Conservation (phyloP, 2,888 invertebrate genomes). For the Oscheius sp. region DNA sequence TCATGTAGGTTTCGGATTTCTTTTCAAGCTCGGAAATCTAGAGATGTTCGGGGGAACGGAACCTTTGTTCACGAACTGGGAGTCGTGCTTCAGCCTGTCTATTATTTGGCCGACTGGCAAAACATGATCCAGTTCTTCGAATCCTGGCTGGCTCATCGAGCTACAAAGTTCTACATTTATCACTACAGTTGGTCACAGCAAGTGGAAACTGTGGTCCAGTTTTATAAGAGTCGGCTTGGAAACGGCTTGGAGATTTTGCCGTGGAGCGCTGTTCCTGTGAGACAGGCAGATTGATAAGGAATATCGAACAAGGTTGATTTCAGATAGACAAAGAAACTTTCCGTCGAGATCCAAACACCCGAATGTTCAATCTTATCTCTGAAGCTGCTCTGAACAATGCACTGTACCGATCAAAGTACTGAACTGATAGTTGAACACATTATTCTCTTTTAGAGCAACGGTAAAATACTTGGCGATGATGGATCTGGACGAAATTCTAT, state of each 20-base stretch:
- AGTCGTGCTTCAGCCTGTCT: slow-evolving; percentile 30
- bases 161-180: slow-evolving; percentile 28
- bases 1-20: neutral
- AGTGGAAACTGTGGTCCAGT: slow-evolving; percentile 13
- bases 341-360: slow-evolving; percentile 4
- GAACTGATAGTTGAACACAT: too few species aligned
- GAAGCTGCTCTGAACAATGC: slow-evolving; percentile 27
- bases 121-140: slow-evolving; percentile 29
- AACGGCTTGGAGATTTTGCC: slow-evolving; percentile 16
- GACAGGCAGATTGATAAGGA: neutral
- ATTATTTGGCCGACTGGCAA: slow-evolving; percentile 30
- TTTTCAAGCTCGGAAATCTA: neutral
- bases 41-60: slow-evolving; percentile 8
- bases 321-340: slow-evolving; percentile 8
- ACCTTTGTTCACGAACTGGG: slow-evolving; percentile 3
- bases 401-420: slow-evolving; percentile 13
- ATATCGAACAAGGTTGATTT: neutral
- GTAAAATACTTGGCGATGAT: slow-evolving; percentile 23
- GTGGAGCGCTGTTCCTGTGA: slow-evolving; percentile 6
- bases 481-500: slow-evolving; percentile 29
- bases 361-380: slow-evolving; percentile 16
- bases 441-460: neutral
- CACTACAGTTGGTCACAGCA: slow-evolving; percentile 23
- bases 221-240: slow-evolving; percentile 12
- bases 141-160: slow-evolving; percentile 26